Percentiles rank a stretch among this genome's conserved stretches.
These are phyloP conservation scores for Casuarius casuarius DNA, from an alignment of 2,113 vertebrate species.

Conservation along the genomic window DNA sequence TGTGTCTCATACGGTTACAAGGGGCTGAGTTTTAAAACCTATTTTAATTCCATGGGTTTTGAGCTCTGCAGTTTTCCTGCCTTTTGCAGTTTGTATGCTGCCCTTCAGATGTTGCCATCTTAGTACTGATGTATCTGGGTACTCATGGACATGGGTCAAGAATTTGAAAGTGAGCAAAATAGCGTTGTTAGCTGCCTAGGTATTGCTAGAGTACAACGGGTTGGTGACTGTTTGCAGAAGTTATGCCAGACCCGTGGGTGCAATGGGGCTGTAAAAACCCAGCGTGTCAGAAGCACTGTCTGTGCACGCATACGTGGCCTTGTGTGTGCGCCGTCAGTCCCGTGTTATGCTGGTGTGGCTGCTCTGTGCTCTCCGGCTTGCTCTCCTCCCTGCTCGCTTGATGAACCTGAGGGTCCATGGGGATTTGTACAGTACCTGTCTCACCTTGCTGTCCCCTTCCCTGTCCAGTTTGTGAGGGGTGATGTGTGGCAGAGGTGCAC, in stretches of 20 bases:
- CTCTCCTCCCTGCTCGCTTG: background rate
- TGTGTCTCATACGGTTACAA: no score
- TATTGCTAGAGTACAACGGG: background rate
- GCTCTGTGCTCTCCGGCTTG: fast-evolving
- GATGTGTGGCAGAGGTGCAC: background rate
- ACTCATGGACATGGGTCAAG: background rate
- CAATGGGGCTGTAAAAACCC: fast-evolving
- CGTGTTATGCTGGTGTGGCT: fast-evolving
- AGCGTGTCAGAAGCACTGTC: fast-evolving
- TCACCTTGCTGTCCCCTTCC: background rate
- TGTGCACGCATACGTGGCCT: background rate
- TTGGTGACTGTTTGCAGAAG: background rate
- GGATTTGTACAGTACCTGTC: background rate
- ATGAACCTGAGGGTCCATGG: background rate
- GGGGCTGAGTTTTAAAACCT: background rate
- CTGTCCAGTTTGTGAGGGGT: background rate
- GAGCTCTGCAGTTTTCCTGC: background rate
- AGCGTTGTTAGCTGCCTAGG: background rate
- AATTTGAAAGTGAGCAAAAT: background rate
- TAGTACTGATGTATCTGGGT: background rate
- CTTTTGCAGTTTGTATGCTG: background rate
- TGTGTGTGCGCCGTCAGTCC: background rate
- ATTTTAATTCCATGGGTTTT: background rate
- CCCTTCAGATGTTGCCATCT: background rate
- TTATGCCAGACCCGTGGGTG: background rate